Evolutionary conservation across 2,113 vertebrate genomes (phyloP).

Genomic region (Bothrops jararaca): DNA sequence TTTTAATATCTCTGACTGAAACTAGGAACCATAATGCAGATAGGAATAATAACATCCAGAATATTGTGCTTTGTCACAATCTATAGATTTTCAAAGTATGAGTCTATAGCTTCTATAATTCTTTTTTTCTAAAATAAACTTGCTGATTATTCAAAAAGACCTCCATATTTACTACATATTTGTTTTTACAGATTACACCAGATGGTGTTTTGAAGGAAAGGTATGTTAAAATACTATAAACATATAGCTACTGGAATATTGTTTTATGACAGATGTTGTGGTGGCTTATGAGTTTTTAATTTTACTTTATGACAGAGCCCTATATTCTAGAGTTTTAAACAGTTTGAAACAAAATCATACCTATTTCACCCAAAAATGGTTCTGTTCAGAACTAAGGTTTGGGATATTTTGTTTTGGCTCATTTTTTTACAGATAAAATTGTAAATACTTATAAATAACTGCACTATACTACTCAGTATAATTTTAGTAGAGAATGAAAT

Average conservation of each 20-base stretch:
- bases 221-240: constrained; percentile 42
- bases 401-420: background rate
- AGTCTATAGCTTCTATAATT: accelerated
- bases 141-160: constrained; percentile 22
- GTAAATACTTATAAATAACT: background rate
- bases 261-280: constrained; percentile 50
- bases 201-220: constrained; percentile 56
- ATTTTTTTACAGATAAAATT: background rate
- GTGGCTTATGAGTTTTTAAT: constrained; percentile 32
- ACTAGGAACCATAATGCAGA: background rate
- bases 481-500: background rate
- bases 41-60: background rate
- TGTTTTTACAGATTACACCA: constrained; percentile 48
- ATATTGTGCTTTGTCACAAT: background rate
- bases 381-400: background rate
- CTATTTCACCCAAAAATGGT: background rate
- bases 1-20: background rate
- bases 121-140: constrained; percentile 33
- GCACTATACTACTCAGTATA: background rate
- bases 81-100: background rate
- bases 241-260: constrained; percentile 40
- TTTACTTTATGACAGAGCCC: constrained; percentile 40
- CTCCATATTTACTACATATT: background rate
- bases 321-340: constrained; percentile 6
- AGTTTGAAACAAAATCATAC: constrained; percentile 28